Conservation (phyloP, 2,888 invertebrate genomes). For the Agonopterix arenella region DNA sequence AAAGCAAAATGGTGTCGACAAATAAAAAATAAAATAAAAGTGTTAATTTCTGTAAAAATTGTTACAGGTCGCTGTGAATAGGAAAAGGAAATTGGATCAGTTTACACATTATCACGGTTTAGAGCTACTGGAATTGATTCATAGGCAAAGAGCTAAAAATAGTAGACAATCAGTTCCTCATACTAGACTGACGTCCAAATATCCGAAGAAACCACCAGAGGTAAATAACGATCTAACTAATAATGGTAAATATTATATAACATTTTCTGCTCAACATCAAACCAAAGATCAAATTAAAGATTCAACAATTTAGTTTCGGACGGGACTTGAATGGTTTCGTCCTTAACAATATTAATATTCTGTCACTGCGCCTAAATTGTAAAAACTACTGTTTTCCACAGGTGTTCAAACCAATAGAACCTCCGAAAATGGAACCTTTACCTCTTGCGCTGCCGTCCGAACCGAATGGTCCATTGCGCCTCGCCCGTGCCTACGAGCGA, state of each 20-base stretch:
- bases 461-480: conserved; percentile 44
- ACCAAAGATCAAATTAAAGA: not conserved
- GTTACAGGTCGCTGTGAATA: conserved; percentile 83
- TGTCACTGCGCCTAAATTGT: not conserved
- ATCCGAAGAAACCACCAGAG: conserved; percentile 75
- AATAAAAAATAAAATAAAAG: too few relatives aligned
- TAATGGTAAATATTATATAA: too few relatives aligned
- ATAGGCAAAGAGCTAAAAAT: conserved; percentile 70
- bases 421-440: conserved; percentile 79
- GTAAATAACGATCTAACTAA: conserved; percentile 33
- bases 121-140: conserved; percentile 83
- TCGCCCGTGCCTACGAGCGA: conserved; percentile 76
- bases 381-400: conserved; percentile 23
- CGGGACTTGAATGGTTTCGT: not conserved
- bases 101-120: conserved; percentile 88
- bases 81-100: conserved; percentile 92
- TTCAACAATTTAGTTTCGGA: too few relatives aligned
- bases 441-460: conserved; percentile 75
- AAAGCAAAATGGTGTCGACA: too few relatives aligned
- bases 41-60: not conserved
- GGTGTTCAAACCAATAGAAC: conserved; percentile 79
- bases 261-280: not conserved
- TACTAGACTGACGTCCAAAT: conserved; percentile 64
- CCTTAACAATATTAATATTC: too few relatives aligned
- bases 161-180: conserved; percentile 64